These are phyloP conservation scores for Microcebus tavaratra DNA, from an alignment of 2,113 vertebrate species.

Conservation along the genomic window DNA sequence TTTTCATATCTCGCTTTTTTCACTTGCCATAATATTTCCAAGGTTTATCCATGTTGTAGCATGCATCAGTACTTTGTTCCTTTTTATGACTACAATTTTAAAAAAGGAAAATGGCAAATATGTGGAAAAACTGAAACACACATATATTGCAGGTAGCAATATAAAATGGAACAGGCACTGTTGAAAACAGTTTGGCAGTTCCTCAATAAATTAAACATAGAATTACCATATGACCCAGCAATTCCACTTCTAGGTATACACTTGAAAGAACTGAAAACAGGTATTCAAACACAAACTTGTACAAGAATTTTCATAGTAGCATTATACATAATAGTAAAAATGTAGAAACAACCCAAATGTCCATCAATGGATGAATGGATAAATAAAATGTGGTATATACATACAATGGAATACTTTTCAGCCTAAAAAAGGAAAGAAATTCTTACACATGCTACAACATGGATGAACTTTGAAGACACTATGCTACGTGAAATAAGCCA, in stretches of 20 bases:
- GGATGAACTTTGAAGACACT: not conserved
- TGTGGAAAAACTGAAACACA: not conserved
- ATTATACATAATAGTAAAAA: not conserved
- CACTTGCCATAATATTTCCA: not conserved
- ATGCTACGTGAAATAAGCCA: not conserved
- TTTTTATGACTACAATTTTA: not conserved
- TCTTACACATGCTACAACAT: not conserved
- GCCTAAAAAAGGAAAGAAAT: not conserved
- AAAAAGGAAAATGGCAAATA: not conserved
- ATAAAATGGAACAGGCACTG: not conserved
- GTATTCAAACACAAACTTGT: not conserved
- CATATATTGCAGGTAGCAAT: not conserved
- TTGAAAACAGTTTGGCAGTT: not conserved
- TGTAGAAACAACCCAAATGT: not conserved
- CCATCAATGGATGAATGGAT: not conserved
- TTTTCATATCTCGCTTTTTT: not conserved
- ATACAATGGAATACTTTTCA: not conserved
- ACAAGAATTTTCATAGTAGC: not conserved
- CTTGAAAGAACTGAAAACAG: not conserved
- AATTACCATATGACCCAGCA: not conserved
- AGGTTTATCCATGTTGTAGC: not conserved
- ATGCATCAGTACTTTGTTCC: not conserved
- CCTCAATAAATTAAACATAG: slow-evolving; percentile 10
- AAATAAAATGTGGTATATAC: not conserved
- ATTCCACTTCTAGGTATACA: not conserved